Evolutionary conservation across 2,888 invertebrate genomes (phyloP).

Genomic region (Drosophila anceps): DNA sequence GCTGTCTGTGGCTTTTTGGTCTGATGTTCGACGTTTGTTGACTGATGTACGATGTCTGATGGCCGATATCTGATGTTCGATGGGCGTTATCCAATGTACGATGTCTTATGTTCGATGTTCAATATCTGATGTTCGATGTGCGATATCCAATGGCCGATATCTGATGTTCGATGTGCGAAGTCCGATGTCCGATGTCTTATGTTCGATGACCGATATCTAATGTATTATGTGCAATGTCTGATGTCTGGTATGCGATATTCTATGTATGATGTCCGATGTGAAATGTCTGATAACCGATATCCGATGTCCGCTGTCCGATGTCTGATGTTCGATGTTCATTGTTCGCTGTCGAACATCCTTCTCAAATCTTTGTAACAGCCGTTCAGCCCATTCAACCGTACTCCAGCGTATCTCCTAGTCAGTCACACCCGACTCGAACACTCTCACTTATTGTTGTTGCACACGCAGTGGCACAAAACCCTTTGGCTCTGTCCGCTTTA

Average conservation of each 20-base stretch:
- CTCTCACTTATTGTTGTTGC: not conserved
- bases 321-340: not conserved
- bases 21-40: not conserved
- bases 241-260: not conserved
- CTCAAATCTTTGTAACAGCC: no score
- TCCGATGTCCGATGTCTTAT: not conserved
- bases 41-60: not conserved
- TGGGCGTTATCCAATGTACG: accelerated
- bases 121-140: no score
- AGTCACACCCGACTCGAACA: not conserved
- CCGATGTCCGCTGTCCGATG: not conserved
- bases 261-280: not conserved
- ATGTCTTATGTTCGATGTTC: not conserved
- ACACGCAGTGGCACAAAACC: not conserved
- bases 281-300: not conserved
- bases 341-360: not conserved
- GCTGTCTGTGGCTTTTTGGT: not conserved
- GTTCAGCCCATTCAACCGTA: not conserved
- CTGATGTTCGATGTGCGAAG: not conserved
- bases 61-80: not conserved
- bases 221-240: not conserved
- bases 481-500: constrained; percentile 33
- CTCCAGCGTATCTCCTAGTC: not conserved
- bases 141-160: no score
- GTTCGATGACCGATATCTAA: not conserved